Evolutionary conservation across 2,888 invertebrate genomes (phyloP).

Genomic region (Mechanitis messenoides): DNA sequence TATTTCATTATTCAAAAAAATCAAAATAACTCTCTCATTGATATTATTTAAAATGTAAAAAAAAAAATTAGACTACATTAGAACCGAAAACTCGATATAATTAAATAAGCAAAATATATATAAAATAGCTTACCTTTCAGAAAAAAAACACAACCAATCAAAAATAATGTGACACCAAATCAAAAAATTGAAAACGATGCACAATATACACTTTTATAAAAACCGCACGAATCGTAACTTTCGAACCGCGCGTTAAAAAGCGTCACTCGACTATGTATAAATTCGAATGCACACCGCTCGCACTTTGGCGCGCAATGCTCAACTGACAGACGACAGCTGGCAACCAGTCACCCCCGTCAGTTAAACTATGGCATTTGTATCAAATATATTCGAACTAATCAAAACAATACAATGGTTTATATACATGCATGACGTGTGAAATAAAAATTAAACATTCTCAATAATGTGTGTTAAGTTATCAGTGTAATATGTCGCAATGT

Average conservation of each 20-base stretch:
- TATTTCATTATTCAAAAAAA: too few species aligned
- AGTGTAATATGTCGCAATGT: background rate
- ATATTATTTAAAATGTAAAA: too few species aligned
- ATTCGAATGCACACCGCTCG: slow-evolving; percentile 47
- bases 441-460: background rate
- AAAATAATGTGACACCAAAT: slow-evolving; percentile 33
- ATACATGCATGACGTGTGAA: slow-evolving; percentile 5
- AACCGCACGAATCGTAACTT: slow-evolving; percentile 36
- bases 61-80: background rate
- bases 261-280: slow-evolving; percentile 43
- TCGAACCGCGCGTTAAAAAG: slow-evolving; percentile 37
- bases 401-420: background rate
- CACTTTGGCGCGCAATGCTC: slow-evolving; percentile 56
- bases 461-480: slow-evolving; percentile 3
- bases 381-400: background rate
- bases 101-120: background rate
- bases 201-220: slow-evolving; percentile 43
- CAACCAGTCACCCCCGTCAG: background rate
- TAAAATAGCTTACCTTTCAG: slow-evolving; percentile 30
- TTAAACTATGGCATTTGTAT: background rate
- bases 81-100: too few species aligned
- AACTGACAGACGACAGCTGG: slow-evolving; percentile 42
- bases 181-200: slow-evolving; percentile 32
- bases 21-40: too few species aligned
- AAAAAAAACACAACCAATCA: slow-evolving; percentile 24